A percentile compares a stretch with the other conserved stretches of the same genome.
These are phyloP conservation scores for Drosophila virilis DNA, from an alignment of 1,140 invertebrate species.

Conservation along the genomic window DNA sequence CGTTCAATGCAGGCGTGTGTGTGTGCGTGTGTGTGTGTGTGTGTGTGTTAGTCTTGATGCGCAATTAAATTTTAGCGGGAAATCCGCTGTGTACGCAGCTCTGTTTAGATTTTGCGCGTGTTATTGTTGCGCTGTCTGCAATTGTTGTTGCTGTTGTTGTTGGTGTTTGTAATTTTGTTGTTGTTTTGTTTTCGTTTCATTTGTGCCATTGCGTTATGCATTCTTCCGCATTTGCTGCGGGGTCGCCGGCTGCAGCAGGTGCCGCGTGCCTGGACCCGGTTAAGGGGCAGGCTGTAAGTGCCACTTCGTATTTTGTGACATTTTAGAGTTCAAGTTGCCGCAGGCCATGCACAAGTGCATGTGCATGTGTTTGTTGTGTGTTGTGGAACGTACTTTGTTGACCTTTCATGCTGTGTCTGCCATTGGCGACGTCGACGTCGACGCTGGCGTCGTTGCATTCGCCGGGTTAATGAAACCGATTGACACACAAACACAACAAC, in stretches of 20 bases:
- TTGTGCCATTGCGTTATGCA: slow-evolving; percentile 10
- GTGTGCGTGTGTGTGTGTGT: neutral
- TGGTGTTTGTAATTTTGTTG: slow-evolving; percentile 4
- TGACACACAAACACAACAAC: slow-evolving; percentile 82
- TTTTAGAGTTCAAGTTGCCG: slow-evolving; percentile 50
- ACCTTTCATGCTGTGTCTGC: slow-evolving; percentile 55
- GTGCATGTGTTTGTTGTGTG: neutral
- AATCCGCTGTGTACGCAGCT: slow-evolving; percentile 19
- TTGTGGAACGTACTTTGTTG: slow-evolving; percentile 58
- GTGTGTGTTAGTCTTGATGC: neutral
- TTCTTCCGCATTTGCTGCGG: slow-evolving; percentile 42
- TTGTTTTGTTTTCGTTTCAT: slow-evolving; percentile 37
- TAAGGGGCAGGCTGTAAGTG: neutral
- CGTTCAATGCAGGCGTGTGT: neutral
- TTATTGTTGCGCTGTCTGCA: neutral
- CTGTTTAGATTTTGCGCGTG: neutral
- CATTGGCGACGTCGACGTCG: neutral
- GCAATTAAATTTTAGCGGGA: slow-evolving; percentile 31
- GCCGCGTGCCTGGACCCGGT: neutral
- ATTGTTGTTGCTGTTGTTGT: slow-evolving; percentile 11
- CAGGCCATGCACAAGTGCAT: slow-evolving; percentile 32
- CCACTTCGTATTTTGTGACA: slow-evolving; percentile 29
- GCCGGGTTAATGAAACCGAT: slow-evolving; percentile 84
- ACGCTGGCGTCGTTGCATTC: slow-evolving; percentile 40
- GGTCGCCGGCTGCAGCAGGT: slow-evolving; percentile 45